Evolutionary conservation across 2,113 vertebrate genomes (phyloP).

Genomic region (Lophochroa leadbeateri): DNA sequence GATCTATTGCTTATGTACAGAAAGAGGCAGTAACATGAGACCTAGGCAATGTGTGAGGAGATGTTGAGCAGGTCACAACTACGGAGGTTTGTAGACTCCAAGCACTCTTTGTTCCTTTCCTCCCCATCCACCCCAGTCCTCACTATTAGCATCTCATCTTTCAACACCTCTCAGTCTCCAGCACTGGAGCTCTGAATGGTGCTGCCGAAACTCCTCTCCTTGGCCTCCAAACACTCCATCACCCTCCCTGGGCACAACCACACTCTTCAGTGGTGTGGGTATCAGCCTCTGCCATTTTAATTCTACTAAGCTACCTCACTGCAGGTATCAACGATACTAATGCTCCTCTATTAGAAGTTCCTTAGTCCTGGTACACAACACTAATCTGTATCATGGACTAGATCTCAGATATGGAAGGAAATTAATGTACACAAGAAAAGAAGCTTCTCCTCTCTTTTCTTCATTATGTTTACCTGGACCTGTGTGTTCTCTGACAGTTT

Average conservation of each 20-base stretch:
- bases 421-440: background rate
- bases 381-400: background rate
- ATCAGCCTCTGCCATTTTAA: background rate
- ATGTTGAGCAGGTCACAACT: background rate
- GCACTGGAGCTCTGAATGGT: background rate
- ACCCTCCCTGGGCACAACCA: background rate
- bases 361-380: background rate
- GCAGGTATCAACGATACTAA: background rate
- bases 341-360: background rate
- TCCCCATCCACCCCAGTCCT: background rate
- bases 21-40: background rate
- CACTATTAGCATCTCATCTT: background rate
- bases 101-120: background rate
- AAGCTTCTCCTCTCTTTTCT: background rate
- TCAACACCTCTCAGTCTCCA: background rate
- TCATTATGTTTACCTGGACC: background rate
- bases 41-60: background rate
- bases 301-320: background rate
- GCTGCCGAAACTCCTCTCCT: background rate
- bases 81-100: background rate
- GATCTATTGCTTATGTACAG: background rate
- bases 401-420: background rate
- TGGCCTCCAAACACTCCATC: fast-evolving
- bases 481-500: background rate
- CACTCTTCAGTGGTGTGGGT: background rate